Percentiles rank a stretch among this genome's conserved stretches.
Evolutionary conservation across 2,797 vertebrate species (phyloP).

Genomic region (Choloepus didactylus): DNA sequence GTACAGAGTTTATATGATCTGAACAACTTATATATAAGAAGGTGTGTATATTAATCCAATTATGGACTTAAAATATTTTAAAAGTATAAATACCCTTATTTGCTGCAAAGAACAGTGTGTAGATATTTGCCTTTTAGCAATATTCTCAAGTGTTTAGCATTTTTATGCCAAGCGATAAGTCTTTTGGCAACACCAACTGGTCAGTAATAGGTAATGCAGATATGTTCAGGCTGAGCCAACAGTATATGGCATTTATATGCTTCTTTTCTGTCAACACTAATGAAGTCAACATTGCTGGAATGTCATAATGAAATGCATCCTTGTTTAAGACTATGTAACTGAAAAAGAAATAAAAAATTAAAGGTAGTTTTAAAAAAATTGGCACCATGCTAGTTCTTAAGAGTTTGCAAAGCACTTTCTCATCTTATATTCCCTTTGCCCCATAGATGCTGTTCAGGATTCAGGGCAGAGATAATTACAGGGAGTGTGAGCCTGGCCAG

Average conservation of each 20-base stretch:
- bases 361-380: conserved; percentile 92
- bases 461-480: too few relatives aligned
- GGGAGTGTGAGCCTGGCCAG: too few relatives aligned
- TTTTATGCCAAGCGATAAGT: conserved; percentile 83
- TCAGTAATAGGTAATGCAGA: conserved; percentile 86
- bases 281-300: conserved; percentile 88
- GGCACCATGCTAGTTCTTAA: too few relatives aligned
- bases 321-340: conserved; percentile 90
- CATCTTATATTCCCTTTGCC: too few relatives aligned
- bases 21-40: conserved; percentile 86
- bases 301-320: conserved; percentile 88
- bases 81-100: conserved; percentile 87
- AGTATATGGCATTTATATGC: conserved; percentile 88
- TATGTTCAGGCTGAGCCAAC: conserved; percentile 88
- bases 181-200: conserved; percentile 84
- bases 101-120: too few relatives aligned
- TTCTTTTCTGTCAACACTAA: too few relatives aligned
- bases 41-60: conserved; percentile 88
- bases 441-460: too few relatives aligned
- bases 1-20: conserved; percentile 88
- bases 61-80: conserved; percentile 87
- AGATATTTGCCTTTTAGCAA: conserved; percentile 88
- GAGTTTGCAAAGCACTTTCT: too few relatives aligned
- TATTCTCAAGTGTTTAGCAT: conserved; percentile 88
- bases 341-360: conserved; percentile 89